Percentiles rank a stretch among this genome's conserved stretches.
phyloP scores from a whole-genome alignment of 2,888 invertebrate genomes.

The Eutolmus rufibarbis region DNA sequence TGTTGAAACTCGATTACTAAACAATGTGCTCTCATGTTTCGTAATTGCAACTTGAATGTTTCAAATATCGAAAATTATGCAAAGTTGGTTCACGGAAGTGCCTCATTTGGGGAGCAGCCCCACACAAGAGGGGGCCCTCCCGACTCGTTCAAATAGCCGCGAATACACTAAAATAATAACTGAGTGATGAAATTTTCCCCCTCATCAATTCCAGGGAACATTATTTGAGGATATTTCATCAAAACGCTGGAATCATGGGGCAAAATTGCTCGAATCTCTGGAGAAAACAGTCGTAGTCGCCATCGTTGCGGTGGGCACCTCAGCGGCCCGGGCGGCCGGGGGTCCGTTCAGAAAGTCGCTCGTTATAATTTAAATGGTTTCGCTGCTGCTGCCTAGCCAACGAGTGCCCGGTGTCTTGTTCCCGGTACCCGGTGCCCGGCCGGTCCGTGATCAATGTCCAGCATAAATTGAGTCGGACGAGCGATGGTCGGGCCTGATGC shows the following conservation, averaged over 20 bases:
- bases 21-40: not conserved
- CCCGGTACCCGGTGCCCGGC: not conserved
- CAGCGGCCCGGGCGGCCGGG: not conserved
- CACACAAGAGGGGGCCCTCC: not conserved
- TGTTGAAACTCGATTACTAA: not conserved
- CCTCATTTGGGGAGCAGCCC: not conserved
- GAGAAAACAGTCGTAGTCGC: not conserved
- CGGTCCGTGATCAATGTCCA: constrained; percentile 21
- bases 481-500: not conserved
- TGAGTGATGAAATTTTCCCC: constrained; percentile 1
- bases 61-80: not conserved
- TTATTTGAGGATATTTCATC: constrained; percentile 1
- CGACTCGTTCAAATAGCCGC: not conserved
- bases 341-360: not conserved
- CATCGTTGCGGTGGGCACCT: not conserved
- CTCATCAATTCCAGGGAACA: constrained; percentile 2
- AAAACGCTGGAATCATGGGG: not conserved
- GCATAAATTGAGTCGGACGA: constrained; percentile 10
- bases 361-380: constrained; percentile 25
- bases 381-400: not conserved
- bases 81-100: not conserved
- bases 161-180: constrained; percentile 3
- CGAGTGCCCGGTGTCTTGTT: not conserved
- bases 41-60: not conserved
- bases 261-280: not conserved